Evolutionary conservation across 2,888 invertebrate species (phyloP).

Genomic region (Furcula furcula): DNA sequence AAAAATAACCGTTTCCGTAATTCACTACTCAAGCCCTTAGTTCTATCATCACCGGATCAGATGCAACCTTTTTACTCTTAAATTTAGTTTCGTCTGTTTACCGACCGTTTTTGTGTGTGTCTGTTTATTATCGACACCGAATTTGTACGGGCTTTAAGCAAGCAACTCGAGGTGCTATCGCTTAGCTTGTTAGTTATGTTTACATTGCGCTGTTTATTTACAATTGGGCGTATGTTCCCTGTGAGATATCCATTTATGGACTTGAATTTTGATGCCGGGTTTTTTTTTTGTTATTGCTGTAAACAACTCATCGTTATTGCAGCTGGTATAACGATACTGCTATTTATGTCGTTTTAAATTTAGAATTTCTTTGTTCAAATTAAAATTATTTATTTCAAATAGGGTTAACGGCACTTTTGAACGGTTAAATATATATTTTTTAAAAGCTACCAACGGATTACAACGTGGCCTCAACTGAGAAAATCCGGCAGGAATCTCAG

Average conservation of each 20-base stretch:
- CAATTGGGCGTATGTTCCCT: constrained; percentile 30
- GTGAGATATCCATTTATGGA: constrained; percentile 27
- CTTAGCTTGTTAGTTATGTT: constrained; percentile 32
- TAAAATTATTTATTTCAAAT: no score
- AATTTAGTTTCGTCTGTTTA: constrained; percentile 42
- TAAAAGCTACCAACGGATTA: no score
- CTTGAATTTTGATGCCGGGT: constrained; percentile 10
- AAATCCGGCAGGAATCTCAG: no score
- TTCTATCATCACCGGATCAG: no score
- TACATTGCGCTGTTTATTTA: constrained; percentile 38
- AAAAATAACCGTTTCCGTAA: no score
- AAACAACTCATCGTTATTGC: constrained; percentile 12
- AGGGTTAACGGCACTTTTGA: no score
- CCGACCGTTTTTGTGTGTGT: no score
- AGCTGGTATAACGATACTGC: constrained; percentile 22
- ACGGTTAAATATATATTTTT: no score
- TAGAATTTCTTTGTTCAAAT: no score
- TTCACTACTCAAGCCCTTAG: no score
- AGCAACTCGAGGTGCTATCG: constrained; percentile 38
- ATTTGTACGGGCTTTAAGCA: constrained; percentile 40
- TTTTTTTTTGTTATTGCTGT: constrained; percentile 12
- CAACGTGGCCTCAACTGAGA: no score
- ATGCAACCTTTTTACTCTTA: constrained; percentile 25
- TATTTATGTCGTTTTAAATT: neutral
- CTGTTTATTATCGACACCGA: constrained; percentile 40